Percentiles rank a stretch among this genome's conserved stretches.
phyloP scores from a whole-genome alignment of 2,888 invertebrate species.

The Hetaerina titia region DNA sequence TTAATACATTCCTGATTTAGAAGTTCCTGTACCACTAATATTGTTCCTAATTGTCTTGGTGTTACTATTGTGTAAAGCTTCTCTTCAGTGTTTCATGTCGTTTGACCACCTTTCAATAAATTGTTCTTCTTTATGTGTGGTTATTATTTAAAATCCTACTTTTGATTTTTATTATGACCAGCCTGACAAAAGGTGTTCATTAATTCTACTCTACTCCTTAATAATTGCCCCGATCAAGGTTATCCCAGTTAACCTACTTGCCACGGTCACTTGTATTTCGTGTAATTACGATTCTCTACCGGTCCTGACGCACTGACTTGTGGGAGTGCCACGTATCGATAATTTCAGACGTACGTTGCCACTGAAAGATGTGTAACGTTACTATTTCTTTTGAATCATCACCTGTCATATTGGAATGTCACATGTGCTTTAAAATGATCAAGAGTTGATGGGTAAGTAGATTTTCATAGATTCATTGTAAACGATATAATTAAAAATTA shows the following conservation, averaged over 20 bases:
- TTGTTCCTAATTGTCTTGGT: constrained; percentile 56
- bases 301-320: constrained; percentile 35
- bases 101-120: constrained; percentile 56
- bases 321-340: constrained; percentile 67
- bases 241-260: background rate
- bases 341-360: constrained; percentile 46
- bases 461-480: background rate
- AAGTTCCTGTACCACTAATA: constrained; percentile 51
- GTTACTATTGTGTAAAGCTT: constrained; percentile 42
- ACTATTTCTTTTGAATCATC: constrained; percentile 7
- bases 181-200: background rate
- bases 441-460: background rate
- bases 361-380: constrained; percentile 50
- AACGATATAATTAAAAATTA: too few species aligned
- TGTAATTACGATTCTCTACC: constrained; percentile 43
- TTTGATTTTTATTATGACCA: background rate
- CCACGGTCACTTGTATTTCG: background rate
- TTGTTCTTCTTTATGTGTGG: constrained; percentile 13
- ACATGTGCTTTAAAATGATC: background rate
- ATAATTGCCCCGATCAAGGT: background rate
- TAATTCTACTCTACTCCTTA: background rate
- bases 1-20: constrained; percentile 51
- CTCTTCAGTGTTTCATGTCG: constrained; percentile 54
- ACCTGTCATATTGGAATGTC: constrained; percentile 5
- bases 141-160: background rate